These are phyloP conservation scores for Motacilla alba DNA, from an alignment of 2,113 vertebrate species.

Conservation along the genomic window DNA sequence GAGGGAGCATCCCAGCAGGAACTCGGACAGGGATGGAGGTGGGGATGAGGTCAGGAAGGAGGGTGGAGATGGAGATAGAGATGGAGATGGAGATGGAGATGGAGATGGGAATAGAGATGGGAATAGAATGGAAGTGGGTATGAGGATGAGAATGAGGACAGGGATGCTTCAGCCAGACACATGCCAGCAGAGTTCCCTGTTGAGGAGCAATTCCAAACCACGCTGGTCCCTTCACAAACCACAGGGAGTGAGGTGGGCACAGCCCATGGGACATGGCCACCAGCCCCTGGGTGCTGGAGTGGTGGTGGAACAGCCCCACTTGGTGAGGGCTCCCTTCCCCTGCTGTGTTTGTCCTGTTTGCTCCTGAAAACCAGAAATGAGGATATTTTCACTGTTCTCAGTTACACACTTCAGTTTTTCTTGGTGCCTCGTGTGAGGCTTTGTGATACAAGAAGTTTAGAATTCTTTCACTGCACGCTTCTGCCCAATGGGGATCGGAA, in stretches of 20 bases:
- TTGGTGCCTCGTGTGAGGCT: background rate
- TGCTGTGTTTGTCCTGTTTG: background rate
- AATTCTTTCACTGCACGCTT: background rate
- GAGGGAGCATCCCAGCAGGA: background rate
- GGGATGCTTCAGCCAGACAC: background rate
- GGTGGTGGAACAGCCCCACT: background rate
- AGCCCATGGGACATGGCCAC: background rate
- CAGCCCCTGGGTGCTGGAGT: background rate
- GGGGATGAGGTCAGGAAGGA: no score
- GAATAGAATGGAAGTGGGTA: background rate
- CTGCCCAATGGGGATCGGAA: background rate
- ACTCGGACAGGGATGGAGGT: background rate
- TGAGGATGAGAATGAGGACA: no score
- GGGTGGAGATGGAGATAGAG: background rate
- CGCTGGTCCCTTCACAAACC: background rate
- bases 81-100: no score
- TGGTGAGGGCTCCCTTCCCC: background rate
- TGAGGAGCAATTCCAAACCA: background rate
- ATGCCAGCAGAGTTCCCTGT: background rate
- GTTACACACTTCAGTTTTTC: background rate
- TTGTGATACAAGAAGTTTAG: background rate
- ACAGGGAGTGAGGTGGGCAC: accelerated
- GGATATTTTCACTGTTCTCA: background rate
- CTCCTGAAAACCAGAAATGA: background rate
- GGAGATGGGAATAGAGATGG: background rate